Evolutionary conservation across 2,113 vertebrate genomes (phyloP), one percentile per base, ranked within the genome.

Genomic region (Pluvialis apricaria): DNA sequence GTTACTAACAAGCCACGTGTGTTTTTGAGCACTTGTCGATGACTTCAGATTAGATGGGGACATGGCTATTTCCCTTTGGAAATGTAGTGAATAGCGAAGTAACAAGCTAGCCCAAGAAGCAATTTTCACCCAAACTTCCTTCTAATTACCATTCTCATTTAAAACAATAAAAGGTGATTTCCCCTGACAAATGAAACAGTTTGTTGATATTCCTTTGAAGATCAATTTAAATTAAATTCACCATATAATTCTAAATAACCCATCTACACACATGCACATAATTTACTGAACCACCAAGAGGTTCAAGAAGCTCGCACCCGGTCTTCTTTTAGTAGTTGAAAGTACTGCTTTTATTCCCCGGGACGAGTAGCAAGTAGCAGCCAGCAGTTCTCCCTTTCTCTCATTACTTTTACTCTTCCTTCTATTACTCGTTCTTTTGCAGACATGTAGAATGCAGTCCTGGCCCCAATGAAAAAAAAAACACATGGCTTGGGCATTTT

Each of bases 141-240:
- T 77, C 93, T 97, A 86, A 97, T 95, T 97, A 75, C 34, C 49
- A 69, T 95, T 97, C 96, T 96, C 79, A 96, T 94, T 97, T 97
- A 95, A 91, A 75, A 91, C 79, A 96, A 96, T 95, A 96, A 96
- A 97, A 97, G 93, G 86, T 94, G 94, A 93, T 97, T 97, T 97
- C 95, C 85, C 82, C 61, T 57, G 58, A 86, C 60, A 97, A 97
- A 94, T 89, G 65, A 69, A 95, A 84, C 40, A 79, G 62, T 73
- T 93, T 97, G 83, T 79, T 92, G 86, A 94, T 92, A 93, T 87
- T 84, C 60, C 69, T 92, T 95, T 93, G 73, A 95, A 93, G 88
- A 96, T 94, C 45, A 92, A 87, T 84, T 88, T 82, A 96, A 95
- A 96, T 96, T 96, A 96, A 88, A 93, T 96, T 70, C 88, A 93